phyloP scores from a whole-genome alignment of 2,797 vertebrate genomes.

The Hippopotamyrus pictus region DNA sequence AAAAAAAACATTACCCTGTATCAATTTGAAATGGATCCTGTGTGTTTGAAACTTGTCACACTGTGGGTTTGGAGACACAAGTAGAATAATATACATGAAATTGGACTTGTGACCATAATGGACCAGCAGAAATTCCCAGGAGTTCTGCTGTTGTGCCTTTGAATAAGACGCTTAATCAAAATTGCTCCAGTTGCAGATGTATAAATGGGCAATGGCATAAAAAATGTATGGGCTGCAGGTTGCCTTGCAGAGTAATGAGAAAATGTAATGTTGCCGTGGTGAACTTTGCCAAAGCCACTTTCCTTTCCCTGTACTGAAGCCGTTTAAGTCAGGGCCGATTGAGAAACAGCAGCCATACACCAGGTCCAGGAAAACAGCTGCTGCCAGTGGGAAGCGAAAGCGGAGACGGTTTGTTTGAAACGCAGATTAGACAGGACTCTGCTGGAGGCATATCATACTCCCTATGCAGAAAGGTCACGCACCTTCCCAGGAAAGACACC shows the following conservation, averaged over 20 bases:
- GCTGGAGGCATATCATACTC: constrained; percentile 34
- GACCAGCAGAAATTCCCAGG: background rate
- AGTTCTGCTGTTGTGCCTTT: background rate
- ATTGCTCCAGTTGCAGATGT: constrained; percentile 9
- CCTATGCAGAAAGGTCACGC: constrained; percentile 42
- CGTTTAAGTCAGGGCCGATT: background rate
- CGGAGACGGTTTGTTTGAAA: constrained; percentile 18
- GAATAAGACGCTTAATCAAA: background rate
- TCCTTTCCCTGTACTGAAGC: background rate
- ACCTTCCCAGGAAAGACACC: constrained; percentile 33
- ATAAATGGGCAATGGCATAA: background rate
- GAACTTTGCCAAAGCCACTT: background rate
- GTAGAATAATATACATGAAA: background rate
- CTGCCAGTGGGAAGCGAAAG: background rate
- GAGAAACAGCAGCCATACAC: background rate
- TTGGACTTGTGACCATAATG: constrained; percentile 11
- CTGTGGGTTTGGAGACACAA: background rate
- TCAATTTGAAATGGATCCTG: background rate
- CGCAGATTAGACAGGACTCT: constrained; percentile 28
- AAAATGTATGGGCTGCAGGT: background rate
- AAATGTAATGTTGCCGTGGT: background rate
- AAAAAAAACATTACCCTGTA: background rate
- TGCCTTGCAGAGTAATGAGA: background rate
- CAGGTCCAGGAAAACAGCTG: constrained; percentile 9
- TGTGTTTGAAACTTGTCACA: background rate